A percentile compares a stretch with the other conserved stretches of the same genome.
Conservation (phyloP, 2,113 vertebrate genomes). For the Chaetodon auriga region DNA sequence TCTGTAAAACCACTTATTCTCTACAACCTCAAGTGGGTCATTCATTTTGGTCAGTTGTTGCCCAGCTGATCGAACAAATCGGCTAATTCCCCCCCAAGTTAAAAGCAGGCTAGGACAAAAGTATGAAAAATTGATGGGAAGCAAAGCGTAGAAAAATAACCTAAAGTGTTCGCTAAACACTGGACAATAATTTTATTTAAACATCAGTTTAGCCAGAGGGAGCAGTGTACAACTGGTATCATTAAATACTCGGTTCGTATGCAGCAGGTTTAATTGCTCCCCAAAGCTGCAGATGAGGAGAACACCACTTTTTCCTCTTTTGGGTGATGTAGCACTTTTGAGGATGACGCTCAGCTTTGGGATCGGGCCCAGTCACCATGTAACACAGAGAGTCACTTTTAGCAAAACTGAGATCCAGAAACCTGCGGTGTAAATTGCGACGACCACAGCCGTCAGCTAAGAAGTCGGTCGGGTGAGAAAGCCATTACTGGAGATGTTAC, state of each 20-base stretch:
- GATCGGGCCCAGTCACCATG: conserved; percentile 32
- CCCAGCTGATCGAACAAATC: conserved; percentile 55
- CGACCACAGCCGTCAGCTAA: conserved; percentile 61
- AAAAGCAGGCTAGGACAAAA: conserved; percentile 49
- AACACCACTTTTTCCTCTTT: background rate
- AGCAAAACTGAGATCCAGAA: conserved; percentile 69
- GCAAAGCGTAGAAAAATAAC: conserved; percentile 50
- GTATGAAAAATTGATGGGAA: conserved; percentile 70
- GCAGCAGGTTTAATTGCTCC: conserved; percentile 60
- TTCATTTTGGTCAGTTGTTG: conserved; percentile 61
- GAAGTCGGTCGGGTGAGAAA: conserved; percentile 62
- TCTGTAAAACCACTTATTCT: conserved; percentile 31
- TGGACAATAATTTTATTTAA: conserved; percentile 64
- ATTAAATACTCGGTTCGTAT: conserved; percentile 62
- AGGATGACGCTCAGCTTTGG: conserved; percentile 40
- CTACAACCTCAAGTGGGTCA: conserved; percentile 57
- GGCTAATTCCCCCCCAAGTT: conserved; percentile 40
- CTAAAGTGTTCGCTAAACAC: conserved; percentile 54
- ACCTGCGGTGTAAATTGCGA: conserved; percentile 71
- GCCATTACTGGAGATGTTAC: conserved; percentile 61
- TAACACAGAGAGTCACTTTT: conserved; percentile 55
- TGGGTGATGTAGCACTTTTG: conserved; percentile 38
- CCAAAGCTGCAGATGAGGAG: conserved; percentile 51
- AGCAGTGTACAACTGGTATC: conserved; percentile 45
- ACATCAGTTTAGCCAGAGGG: conserved; percentile 58